These are phyloP conservation scores for Caenorhabditis wallacei DNA, from an alignment of 2,888 invertebrate genomes.

Conservation along the genomic window DNA sequence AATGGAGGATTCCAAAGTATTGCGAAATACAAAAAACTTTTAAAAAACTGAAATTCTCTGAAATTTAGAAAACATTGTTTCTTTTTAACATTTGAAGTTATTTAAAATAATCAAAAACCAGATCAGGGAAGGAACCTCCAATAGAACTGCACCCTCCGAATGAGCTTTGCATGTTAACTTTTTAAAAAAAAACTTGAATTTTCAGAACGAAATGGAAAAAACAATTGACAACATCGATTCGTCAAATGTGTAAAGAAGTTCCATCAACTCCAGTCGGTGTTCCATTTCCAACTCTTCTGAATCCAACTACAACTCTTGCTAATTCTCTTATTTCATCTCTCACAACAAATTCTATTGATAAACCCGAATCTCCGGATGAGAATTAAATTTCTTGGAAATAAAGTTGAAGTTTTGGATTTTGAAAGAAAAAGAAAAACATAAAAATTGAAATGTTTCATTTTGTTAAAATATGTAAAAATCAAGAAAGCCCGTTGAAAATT, in stretches of 20 bases:
- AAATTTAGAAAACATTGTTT: too few relatives aligned
- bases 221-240: constrained; percentile 92
- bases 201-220: constrained; percentile 86
- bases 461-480: neutral
- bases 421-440: neutral
- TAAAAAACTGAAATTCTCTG: too few relatives aligned
- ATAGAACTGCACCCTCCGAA: too few relatives aligned
- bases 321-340: constrained; percentile 5
- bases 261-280: constrained; percentile 41
- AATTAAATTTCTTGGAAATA: neutral
- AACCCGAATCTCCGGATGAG: neutral
- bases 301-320: constrained; percentile 14
- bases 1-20: too few relatives aligned
- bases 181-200: too few relatives aligned
- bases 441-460: neutral
- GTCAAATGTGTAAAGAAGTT: constrained; percentile 91
- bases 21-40: too few relatives aligned
- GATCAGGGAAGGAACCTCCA: too few relatives aligned
- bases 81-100: too few relatives aligned
- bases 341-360: constrained; percentile 3
- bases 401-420: neutral
- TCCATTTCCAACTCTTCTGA: constrained; percentile 44
- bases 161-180: too few relatives aligned
- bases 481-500: too few relatives aligned
- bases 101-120: too few relatives aligned